Evolutionary conservation across 2,113 vertebrate species (phyloP).

Genomic region (Phylloscopus whistleri): DNA sequence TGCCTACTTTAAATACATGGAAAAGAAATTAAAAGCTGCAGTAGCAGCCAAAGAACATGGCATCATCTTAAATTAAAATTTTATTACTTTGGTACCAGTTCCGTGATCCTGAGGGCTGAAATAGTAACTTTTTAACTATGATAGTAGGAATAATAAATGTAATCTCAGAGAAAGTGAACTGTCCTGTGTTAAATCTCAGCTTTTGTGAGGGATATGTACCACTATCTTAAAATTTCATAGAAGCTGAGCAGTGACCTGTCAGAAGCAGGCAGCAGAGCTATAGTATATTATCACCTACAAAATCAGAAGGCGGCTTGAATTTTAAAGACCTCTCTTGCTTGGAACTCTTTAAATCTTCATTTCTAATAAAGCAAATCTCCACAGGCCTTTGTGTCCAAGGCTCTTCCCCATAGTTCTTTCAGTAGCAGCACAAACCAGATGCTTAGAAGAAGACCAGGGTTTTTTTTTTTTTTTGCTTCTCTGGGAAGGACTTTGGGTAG

Average conservation of each 20-base stretch:
- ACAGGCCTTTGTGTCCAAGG: not conserved
- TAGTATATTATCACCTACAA: not conserved
- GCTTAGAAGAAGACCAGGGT: fast-evolving
- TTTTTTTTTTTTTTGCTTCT: not conserved
- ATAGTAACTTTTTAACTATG: not conserved
- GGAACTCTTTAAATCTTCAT: not conserved
- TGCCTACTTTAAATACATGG: not conserved
- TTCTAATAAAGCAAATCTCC: not conserved
- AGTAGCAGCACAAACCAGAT: fast-evolving
- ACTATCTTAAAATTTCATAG: not conserved
- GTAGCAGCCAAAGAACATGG: not conserved
- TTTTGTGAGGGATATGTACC: not conserved
- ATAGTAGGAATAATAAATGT: not conserved
- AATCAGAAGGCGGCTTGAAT: not conserved
- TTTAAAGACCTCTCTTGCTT: not conserved
- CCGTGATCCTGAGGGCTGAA: not conserved
- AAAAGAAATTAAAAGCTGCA: not conserved
- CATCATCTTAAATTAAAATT: not conserved
- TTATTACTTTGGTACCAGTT: not conserved
- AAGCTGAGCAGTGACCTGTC: not conserved
- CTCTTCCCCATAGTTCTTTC: not conserved
- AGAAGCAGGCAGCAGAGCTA: not conserved
- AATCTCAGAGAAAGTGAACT: not conserved
- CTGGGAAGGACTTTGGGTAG: not conserved
- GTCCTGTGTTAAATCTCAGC: not conserved